phyloP scores from a whole-genome alignment of 1,140 invertebrate species.

The Babylonia areolata region DNA sequence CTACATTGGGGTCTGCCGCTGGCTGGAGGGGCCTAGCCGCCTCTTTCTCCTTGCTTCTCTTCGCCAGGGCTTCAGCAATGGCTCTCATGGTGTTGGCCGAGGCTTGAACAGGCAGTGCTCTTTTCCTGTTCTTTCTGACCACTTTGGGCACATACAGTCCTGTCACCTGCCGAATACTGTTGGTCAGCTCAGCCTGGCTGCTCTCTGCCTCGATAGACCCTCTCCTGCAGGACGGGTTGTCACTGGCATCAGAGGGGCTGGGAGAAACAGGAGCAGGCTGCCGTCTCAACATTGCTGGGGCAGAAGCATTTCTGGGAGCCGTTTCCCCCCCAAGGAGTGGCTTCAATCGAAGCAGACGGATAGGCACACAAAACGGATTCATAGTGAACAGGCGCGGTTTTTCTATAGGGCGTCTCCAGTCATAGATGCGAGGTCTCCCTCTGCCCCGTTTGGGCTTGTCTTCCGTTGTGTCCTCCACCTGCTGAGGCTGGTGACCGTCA shows the following conservation, averaged over 20 bases:
- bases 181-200: not conserved
- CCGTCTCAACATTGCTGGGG: not conserved
- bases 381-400: constrained; percentile 52
- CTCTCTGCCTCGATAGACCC: not conserved
- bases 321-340: not conserved
- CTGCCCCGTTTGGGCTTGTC: not conserved
- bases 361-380: constrained; percentile 56
- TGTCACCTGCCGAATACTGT: not conserved
- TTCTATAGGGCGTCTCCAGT: constrained; percentile 29
- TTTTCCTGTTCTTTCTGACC: not conserved
- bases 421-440: not conserved
- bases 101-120: not conserved
- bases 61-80: not conserved
- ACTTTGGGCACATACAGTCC: not conserved
- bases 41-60: not conserved
- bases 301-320: not conserved
- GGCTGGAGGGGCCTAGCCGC: not conserved
- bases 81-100: not conserved
- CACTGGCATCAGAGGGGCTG: too few relatives aligned
- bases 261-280: too few relatives aligned
- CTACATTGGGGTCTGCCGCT: not conserved
- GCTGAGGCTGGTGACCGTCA: not conserved
- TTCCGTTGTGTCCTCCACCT: not conserved
- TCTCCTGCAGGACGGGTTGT: not conserved
- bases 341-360: constrained; percentile 44